Evolutionary conservation across 1,140 invertebrate genomes (phyloP), one percentile per base, ranked within the genome.

Genomic region (Lepidurus couesii): DNA sequence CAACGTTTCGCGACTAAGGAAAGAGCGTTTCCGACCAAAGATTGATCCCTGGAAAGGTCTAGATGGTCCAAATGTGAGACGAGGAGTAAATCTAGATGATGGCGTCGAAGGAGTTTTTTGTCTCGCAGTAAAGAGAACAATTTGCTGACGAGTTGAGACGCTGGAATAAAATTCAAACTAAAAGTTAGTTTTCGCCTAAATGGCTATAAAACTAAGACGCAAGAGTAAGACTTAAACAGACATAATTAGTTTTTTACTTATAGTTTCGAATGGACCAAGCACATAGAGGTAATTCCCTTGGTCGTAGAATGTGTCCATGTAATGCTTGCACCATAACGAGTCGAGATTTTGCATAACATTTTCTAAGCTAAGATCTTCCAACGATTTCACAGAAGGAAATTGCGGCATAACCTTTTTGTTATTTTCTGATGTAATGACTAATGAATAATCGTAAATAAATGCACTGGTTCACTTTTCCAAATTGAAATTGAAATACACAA

Each of bases 11-110:
- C 47, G 11, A 73, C 79, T 74, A 80, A 74, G 2, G 53, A 44
- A 7, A 80, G 24, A 10, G 53, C 76, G 42, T 77, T 44, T 26
- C 77, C 79, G 24, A 80, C 76, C 34, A 78, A 73, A 24, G 77
- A 53, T 53, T 77, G 77, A 24, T 77, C 79, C 34, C 26, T 78
- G 8, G 79, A 77, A 8, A 80, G 73, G 74, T 80, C 53, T 21
- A 80, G 43, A n/a, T 16, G 73, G 24, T 45, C 44, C 13, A 77
- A 43, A 45, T 76, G 76, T 34, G 65, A 53, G 13, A 77, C 75
- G 1, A 80, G 45, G 10, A 80, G 53, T 24, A 77, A 21, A 43
- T 80, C 79, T 16, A 73, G 42, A 34, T 80, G 73, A 74, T 80
- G 76, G 34, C 74, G 65, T 47, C 77, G 77, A n/a, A 80, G n/a